Evolutionary conservation across 2,888 invertebrate species (phyloP).

Genomic region (Apeira syringaria): DNA sequence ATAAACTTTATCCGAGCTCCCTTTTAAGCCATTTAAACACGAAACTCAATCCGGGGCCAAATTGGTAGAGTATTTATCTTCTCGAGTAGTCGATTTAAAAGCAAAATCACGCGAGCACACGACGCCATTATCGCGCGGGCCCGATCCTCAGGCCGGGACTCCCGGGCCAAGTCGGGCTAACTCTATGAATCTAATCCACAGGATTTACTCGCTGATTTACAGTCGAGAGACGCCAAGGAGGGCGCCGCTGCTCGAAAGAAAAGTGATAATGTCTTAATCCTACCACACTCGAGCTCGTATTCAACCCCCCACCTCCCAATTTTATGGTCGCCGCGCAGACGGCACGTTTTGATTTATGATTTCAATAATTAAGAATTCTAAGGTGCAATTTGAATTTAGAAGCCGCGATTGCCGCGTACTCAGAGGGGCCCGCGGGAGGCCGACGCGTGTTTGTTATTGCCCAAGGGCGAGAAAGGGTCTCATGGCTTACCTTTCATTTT

Average conservation of each 20-base stretch:
- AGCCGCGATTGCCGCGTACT: slow-evolving; percentile 59
- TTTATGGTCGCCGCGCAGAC: slow-evolving; percentile 81
- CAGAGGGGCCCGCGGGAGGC: slow-evolving; percentile 62
- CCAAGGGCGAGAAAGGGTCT: slow-evolving; percentile 72
- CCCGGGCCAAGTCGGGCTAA: slow-evolving; percentile 47
- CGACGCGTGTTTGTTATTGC: slow-evolving; percentile 81
- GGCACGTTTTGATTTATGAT: slow-evolving; percentile 83
- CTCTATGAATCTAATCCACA: slow-evolving; percentile 84
- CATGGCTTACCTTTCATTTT: slow-evolving; percentile 66
- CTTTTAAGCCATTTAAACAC: slow-evolving; percentile 68
- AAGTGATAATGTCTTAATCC: slow-evolving; percentile 88
- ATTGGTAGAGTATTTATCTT: slow-evolving; percentile 78
- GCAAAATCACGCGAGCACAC: slow-evolving; percentile 81
- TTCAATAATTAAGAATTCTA: slow-evolving; percentile 84
- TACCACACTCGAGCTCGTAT: slow-evolving; percentile 76
- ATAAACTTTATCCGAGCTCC: slow-evolving; percentile 61
- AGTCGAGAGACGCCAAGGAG: slow-evolving; percentile 69
- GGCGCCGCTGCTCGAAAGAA: slow-evolving; percentile 82
- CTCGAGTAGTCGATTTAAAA: slow-evolving; percentile 77
- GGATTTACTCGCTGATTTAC: slow-evolving; percentile 84
- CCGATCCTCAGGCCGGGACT: slow-evolving; percentile 71
- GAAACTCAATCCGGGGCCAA: slow-evolving; percentile 66
- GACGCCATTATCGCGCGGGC: slow-evolving; percentile 76
- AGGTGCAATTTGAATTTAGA: slow-evolving; percentile 82
- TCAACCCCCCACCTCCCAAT: slow-evolving; percentile 58